Conservation (phyloP, 2,888 invertebrate species). For the Pandemis corylana region DNA sequence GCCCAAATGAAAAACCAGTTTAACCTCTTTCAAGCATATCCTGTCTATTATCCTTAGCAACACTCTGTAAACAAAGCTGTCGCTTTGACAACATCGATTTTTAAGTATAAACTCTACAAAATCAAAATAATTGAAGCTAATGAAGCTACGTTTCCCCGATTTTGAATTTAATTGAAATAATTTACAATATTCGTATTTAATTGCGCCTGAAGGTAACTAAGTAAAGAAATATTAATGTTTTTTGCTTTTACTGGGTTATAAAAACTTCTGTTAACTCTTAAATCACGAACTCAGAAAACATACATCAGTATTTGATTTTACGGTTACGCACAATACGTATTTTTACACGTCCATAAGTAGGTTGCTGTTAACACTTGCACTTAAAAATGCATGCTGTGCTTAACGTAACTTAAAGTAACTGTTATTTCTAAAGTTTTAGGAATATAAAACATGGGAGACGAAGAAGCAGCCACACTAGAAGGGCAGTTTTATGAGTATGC, state of each 20-base stretch:
- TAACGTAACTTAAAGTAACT: background rate
- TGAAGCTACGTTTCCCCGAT: too few relatives aligned
- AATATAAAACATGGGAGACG: conserved; percentile 62
- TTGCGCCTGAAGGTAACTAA: background rate
- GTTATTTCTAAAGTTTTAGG: background rate
- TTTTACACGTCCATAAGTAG: too few relatives aligned
- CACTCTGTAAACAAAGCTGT: background rate
- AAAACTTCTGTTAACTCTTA: background rate
- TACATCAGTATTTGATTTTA: too few relatives aligned
- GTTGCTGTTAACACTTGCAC: too few relatives aligned
- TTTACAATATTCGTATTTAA: background rate
- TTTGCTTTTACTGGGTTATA: background rate
- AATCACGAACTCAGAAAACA: too few relatives aligned
- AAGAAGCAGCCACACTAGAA: conserved; percentile 68
- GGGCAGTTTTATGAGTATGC: conserved; percentile 66
- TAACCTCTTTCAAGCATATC: too few relatives aligned
- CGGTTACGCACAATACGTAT: too few relatives aligned
- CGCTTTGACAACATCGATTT: background rate
- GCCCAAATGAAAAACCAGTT: too few relatives aligned
- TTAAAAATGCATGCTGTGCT: too few relatives aligned
- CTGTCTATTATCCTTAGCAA: background rate
- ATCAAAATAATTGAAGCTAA: background rate
- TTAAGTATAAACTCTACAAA: background rate
- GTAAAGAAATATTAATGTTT: background rate
- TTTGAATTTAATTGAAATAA: too few relatives aligned